Percentiles rank a stretch among this genome's conserved stretches.
Evolutionary conservation across 30 jellyfish, hydroid and myxozoan genomes (phyloP).

Genomic region (Rhopilema esculentum): DNA sequence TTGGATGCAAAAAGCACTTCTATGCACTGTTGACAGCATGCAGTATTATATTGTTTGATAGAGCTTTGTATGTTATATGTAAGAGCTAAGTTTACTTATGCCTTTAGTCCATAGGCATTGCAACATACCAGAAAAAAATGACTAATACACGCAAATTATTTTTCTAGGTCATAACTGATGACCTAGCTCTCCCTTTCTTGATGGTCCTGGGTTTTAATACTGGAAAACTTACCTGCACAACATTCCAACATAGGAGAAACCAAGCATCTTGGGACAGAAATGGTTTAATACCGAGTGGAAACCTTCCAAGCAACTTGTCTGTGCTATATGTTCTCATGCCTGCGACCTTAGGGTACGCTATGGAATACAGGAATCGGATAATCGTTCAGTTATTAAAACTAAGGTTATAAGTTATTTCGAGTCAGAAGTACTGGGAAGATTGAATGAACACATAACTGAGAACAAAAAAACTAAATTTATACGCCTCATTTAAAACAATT

Average conservation of each 20-base stretch:
- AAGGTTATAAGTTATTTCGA: no score
- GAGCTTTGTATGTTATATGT: background rate
- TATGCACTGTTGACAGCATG: background rate
- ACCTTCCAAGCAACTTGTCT: conserved; percentile 42
- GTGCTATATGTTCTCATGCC: no score
- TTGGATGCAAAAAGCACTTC: background rate
- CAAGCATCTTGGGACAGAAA: conserved; percentile 60
- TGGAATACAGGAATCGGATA: no score
- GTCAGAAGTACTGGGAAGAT: no score
- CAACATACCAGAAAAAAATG: background rate
- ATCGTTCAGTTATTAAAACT: no score
- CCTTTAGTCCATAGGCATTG: background rate
- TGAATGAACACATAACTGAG: no score
- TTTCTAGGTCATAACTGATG: background rate
- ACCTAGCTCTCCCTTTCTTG: background rate
- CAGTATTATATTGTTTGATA: background rate
- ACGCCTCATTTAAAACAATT: no score
- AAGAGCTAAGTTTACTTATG: background rate
- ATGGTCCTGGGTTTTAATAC: background rate
- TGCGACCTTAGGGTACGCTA: no score
- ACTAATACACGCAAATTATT: background rate
- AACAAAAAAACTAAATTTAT: no score
- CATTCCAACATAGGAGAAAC: conserved; percentile 48
- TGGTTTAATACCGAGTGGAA: conserved; percentile 51
- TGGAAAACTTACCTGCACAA: conserved; percentile 25